Evolutionary conservation across 2,113 vertebrate genomes (phyloP).

Genomic region (Lagenorhynchus albirostris): DNA sequence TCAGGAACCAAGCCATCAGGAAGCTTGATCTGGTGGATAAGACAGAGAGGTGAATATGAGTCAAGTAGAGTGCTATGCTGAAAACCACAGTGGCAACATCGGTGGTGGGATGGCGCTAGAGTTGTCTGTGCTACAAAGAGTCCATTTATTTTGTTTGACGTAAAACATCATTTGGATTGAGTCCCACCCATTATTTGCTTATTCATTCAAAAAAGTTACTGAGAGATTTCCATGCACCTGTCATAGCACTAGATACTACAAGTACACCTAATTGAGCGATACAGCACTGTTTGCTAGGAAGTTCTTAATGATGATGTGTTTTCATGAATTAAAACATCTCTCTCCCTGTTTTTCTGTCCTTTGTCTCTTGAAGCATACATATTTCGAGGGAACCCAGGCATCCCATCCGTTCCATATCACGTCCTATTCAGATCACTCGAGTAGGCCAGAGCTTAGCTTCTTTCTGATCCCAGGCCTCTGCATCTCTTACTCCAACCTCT

Average conservation of each 20-base stretch:
- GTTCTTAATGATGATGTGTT: neutral
- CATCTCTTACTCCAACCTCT: neutral
- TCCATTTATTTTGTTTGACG: neutral
- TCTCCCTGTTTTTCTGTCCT: neutral
- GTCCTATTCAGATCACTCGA: neutral
- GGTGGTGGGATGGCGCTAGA: neutral
- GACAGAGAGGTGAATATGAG: neutral
- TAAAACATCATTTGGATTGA: neutral
- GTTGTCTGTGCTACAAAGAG: neutral
- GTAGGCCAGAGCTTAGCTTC: neutral
- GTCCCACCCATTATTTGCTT: neutral
- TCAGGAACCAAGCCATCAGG: neutral
- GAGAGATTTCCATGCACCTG: neutral
- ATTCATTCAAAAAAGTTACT: neutral
- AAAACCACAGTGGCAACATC: neutral
- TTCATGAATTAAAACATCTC: neutral
- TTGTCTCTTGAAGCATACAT: neutral
- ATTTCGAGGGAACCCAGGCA: neutral
- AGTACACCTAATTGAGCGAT: neutral
- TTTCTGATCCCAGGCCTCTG: neutral
- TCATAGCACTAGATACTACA: neutral
- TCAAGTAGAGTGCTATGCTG: neutral
- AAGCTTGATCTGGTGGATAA: neutral
- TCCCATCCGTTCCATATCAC: too few species aligned
- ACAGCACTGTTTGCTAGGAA: neutral